Conservation (phyloP, 2,113 vertebrate species). For the Alligator sinensis region DNA sequence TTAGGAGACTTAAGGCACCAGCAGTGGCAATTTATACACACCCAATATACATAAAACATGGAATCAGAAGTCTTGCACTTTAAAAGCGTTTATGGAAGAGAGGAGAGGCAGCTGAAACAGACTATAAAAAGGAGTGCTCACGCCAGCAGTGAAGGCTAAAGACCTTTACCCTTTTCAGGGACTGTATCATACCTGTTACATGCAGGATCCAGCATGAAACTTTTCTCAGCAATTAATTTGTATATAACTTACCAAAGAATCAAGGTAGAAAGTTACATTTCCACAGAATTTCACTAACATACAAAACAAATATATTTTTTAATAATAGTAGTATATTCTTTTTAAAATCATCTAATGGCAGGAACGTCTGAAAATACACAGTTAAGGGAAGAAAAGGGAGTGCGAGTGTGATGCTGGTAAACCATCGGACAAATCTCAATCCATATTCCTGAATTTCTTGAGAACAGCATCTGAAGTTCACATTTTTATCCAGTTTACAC, state of each 20-base stretch:
- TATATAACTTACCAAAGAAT: neutral
- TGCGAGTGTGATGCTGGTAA: neutral
- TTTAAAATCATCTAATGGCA: neutral
- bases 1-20: neutral
- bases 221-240: neutral
- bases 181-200: neutral
- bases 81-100: neutral
- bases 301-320: neutral
- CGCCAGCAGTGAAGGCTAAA: neutral
- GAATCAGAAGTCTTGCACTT: neutral
- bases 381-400: neutral
- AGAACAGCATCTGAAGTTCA: neutral
- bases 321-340: neutral
- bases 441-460: neutral
- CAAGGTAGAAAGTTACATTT: neutral
- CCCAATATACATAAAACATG: neutral
- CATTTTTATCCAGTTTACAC: neutral
- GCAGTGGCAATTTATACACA: rapidly evolving
- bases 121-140: neutral
- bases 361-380: neutral
- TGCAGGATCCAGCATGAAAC: neutral
- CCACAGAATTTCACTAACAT: neutral
- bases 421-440: neutral
- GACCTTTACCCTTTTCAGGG: neutral
- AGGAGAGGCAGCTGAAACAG: rapidly evolving